Base-by-base conservation (phyloP, 2,888 invertebrate species). In the Rhamnusium bicolor region DNA sequence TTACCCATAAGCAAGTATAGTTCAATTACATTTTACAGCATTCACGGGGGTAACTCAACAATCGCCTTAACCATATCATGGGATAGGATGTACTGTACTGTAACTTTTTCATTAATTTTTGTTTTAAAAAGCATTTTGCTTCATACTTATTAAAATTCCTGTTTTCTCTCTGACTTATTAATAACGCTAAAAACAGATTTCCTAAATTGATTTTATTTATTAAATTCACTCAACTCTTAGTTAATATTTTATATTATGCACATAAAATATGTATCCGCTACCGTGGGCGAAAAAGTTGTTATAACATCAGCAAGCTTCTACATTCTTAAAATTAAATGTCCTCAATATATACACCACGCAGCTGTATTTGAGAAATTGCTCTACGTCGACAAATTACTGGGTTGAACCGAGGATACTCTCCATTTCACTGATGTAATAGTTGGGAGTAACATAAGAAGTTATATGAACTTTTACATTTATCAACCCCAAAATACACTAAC, bases 361-460 rank as follows among this genome's bases (percentile, higher is more conserved):
- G 61, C 32, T 49, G 19, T 63, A 68, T 68, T 68, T 68, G 54
- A 68, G 67, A 68, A 54, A 68, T 68, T 68, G 46, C 58, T 46
- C 40, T 21, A 19, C 40, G 56, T 46, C 56, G 32, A 56, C 67
- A 68, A 68, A 68, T 54, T 56, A 58, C 67, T 40, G 54, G 32
- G 47, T 46, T 65, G 47, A 56, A 12, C 54, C 27, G 54, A 27
- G 51, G 40, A 27, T 21, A 47, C 24, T 61, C 47, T 61, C 61
- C 61, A 61, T 61, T 61, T 47, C 21, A 21, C 21, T 19, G 47
- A 61, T 46, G 61, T 61, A 24, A 21, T 19, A 29, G 32, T 60
- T 40, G 29, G 6, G 21, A 56, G 54, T 14, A 56, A 5, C 54
- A 27, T 27, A 56, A 56, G 54, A 56, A 56, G 54, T 27, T 56